Evolutionary conservation across 1,140 invertebrate genomes (phyloP), one percentile per base, ranked within the genome.

Genomic region (Augochlora pura): DNA sequence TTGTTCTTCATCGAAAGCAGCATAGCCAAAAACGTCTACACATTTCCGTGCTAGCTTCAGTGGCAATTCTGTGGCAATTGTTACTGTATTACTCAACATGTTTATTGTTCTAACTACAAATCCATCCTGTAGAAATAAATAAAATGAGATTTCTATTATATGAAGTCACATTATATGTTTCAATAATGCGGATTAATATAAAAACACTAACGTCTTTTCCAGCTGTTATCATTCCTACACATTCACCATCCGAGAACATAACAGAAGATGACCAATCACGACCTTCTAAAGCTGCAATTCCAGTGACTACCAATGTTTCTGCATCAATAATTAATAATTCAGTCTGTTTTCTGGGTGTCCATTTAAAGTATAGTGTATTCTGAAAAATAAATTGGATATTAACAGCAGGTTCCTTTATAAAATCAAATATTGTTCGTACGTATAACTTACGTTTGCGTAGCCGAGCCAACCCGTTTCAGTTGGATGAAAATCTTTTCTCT

Each of bases 241-340:
- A 94, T 81, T 96, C 95, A n/a, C 97, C 97, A 93, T 98, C 97
- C 83, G 96, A 96, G 90, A 98, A 98, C 88, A 97, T 95, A 8
- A 97, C 95, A 64, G 96, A 95, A 16, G 95, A 93, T 39, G 94
- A 92, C 87, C 94, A 94, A 82, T 95, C 94, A 81, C 93, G 92
- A 64, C 95, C 94, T 82, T 96, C 95, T 27, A 96, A 89, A 59
- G 94, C 93, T n/a, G 96, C 91, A 67, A 95, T 93, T 59, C 94
- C 94, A 72, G 90, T 93, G 57, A 95, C 94, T 82, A 94, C 90
- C 62, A 96, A 89, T 18, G 93, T 94, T 67, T 94, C 94, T 72
- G 94, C 94, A 87, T 96, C 94, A 65, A 95, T 92, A 88, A 95
- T 94, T 83, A 95, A 92, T 85, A 95, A 92, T 86, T 96, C 95